A percentile compares a stretch with the other conserved stretches of the same genome.
phyloP scores from a whole-genome alignment of 2,113 vertebrate genomes.

The Myanophis thanlyinensis region DNA sequence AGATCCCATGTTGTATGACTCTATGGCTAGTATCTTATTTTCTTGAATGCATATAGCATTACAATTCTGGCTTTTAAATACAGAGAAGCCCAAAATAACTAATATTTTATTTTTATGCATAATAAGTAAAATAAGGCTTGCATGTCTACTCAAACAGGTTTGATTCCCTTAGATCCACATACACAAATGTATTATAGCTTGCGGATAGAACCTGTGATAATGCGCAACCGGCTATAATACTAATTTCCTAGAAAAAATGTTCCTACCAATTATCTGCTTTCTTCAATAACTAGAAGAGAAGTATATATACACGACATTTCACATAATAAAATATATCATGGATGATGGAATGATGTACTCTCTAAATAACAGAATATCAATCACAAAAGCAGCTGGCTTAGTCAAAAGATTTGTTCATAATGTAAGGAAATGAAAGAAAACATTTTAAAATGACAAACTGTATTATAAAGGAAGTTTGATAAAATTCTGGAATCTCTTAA shows the following conservation, averaged over 20 bases:
- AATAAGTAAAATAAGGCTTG: neutral
- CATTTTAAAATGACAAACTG: neutral
- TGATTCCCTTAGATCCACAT: neutral
- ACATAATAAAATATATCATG: neutral
- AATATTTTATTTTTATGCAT: neutral
- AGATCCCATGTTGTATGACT: neutral
- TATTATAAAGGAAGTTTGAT: neutral
- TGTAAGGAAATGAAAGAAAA: neutral
- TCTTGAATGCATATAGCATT: neutral
- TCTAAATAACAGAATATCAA: neutral
- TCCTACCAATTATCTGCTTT: neutral
- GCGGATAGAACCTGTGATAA: neutral
- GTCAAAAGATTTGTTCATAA: neutral
- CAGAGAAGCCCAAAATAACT: neutral
- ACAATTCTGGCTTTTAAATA: neutral
- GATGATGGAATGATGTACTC: neutral
- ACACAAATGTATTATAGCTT: neutral
- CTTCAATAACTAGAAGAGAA: neutral
- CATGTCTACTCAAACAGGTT: neutral
- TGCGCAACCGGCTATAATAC: neutral
- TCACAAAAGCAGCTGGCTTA: neutral
- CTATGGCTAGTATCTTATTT: too few species aligned
- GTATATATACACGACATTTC: neutral
- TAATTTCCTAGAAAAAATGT: neutral
- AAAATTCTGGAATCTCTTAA: neutral